Conservation (phyloP, 2,113 vertebrate genomes). For the Pterophyllum scalare region DNA sequence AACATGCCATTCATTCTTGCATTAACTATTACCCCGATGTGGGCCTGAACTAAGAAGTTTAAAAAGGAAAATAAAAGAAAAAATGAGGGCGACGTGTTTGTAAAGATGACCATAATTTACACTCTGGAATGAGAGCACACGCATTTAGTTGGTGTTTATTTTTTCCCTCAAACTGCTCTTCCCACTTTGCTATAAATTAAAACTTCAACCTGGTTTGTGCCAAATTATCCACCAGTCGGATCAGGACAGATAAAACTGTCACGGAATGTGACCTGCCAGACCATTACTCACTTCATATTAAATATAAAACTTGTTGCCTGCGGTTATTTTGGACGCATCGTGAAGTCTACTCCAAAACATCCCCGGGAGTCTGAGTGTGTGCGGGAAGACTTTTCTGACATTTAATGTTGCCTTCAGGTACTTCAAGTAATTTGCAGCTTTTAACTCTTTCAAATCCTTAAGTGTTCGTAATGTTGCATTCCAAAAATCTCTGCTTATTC, state of each 20-base stretch:
- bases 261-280: neutral
- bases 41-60: neutral
- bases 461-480: neutral
- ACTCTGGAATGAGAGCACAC: neutral
- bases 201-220: neutral
- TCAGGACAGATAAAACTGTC: neutral
- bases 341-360: neutral
- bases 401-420: conserved; percentile 8
- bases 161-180: neutral
- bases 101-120: neutral
- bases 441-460: neutral
- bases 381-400: neutral
- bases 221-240: neutral
- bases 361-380: neutral
- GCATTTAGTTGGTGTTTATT: neutral
- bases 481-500: no score
- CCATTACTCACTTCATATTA: neutral
- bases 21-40: neutral
- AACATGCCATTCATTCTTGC: conserved; percentile 41
- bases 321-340: conserved; percentile 17
- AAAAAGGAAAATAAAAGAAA: neutral
- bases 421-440: neutral
- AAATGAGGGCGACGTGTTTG: neutral
- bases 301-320: conserved; percentile 27
- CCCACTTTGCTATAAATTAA: neutral